Evolutionary conservation across 1,140 invertebrate species (phyloP), one percentile per base, ranked within the genome.

Genomic region (Drosophila sp.): DNA sequence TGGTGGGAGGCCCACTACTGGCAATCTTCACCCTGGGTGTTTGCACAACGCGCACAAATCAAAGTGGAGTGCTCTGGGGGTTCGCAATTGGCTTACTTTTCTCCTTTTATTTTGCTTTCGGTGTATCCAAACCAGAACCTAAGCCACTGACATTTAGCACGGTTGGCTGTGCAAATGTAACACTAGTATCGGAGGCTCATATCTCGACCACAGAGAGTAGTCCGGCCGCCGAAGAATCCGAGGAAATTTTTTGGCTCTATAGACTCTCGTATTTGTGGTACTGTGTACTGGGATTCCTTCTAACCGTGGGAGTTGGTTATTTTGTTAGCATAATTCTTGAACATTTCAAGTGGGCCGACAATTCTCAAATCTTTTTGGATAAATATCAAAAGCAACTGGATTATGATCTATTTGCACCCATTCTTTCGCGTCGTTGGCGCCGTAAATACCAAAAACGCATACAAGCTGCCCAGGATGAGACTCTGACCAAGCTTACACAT

Each of bases 251-350:
- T 44, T 91, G 87, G 84, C 67, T 91, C 1, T 91, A 81, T 70
- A 83, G 87, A 10, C 92, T 98, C n/a, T 98, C 97, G 0, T 98
- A 98, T 87, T 94, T 98, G 93, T 98, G 97, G 95, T 95, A 95
- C 90, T 94, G 95, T 40, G 94, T 95, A 1, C 92, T 97, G 44
- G 96, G 96, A 56, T 95, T 96, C 74, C 3, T 94, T 0, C 79
- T 95, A 1, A 96, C 96, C 0, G 66, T 95, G 1, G 29, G 95
- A 0, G 72, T 96, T 44, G 96, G 96, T 11, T 92, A 94, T 17
- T 11, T 94, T 1, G 87, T 94, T 2, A 95, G 95, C 80, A 77
- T 92, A 11, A 35, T 93, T 5, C 61, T 93, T 23, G 65, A 78
- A 17, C 33, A 58, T 25, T 72, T 81, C 1, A 70, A 82, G 2